Evolutionary conservation across 2,797 vertebrate genomes (phyloP), one percentile per base, ranked within the genome.

Genomic region (Myotis pilosus): DNA sequence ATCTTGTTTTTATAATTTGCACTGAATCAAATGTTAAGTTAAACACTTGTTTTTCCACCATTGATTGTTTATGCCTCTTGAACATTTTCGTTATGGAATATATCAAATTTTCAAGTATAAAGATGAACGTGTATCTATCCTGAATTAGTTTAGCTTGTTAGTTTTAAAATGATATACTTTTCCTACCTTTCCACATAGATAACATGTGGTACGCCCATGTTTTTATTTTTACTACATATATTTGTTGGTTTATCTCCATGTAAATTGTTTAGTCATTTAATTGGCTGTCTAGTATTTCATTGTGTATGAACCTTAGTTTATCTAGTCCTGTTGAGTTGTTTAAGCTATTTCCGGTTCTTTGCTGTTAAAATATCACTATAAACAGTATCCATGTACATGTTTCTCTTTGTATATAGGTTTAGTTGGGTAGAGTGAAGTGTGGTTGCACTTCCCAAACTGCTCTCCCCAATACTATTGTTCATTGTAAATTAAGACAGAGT

Each of bases 31-130:
- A 17, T 49, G n/a, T 87, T 78, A 91, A 87, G 30, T 15, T 80
- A 76, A 55, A 89, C 12, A 30, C 76, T 66, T 30, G 28, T 83
- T 66, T 33, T 60, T 25, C 53, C 30, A 78, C 33, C 8, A 96
- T 4, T 83, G 41, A n/a, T 79, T 92, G 11, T 82, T 94, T 41
- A 57, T 75, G 44, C 12, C 16, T 75, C 22, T 75, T 81, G 6
- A 86, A 89, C 5, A 64, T 33, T 74, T 91, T 84, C 55, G 9
- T 90, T 83, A 30, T 30, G 25, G 47, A 94, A 33, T 91, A 69
- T 16, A 55, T 88, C 51, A 76, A 36, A 74, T 51, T 92, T 87
- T 83, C 22, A 80, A 91, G 41, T 89, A 38, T 60, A 85, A 90
- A 94, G 64, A 41, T 87, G n/a, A 88, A 41, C 8, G 15, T 38